Evolutionary conservation across 2,113 vertebrate species (phyloP), one percentile per base, ranked within the genome.

Genomic region (Procavia capensis): DNA sequence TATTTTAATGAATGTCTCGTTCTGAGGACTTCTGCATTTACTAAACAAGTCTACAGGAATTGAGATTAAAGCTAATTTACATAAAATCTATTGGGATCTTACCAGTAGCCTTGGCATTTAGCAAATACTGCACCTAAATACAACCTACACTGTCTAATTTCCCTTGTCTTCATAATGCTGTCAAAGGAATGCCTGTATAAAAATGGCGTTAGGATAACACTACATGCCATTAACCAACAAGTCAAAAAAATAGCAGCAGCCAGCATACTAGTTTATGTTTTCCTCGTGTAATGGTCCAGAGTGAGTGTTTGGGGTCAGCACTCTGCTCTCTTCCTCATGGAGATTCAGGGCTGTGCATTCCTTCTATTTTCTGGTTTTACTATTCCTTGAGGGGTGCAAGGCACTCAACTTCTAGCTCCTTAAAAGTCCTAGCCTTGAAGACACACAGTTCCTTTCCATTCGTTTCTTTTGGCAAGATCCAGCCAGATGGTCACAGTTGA

Each of bases 51-150:
- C n/a, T 81, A 76, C 75, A 79, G 72, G 63, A 89, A 89, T 85
- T 80, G 39, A 84, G 14, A 80, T 84, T n/a, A 68, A 88, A 83
- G n/a, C 29, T 45, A 41, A 57, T 91, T 89, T 87, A 83, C 24
- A 43, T 90, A 29, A 91, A 75, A 34, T n/a, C n/a, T 36, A 29
- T 50, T 61, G n/a, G 22, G 36, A 17, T 70, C 90, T 81, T 90
- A 29, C 76, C 36, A 31, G 19, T 89, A 75, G 34, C 61, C 39
- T 64, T 82, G 6, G 57, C 63, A 47, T 63, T 94, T 95, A 63
- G 75, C 78, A 85, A 78, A 50, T 74, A 80, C 24, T 81, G 3
- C 41, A 47, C 16, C 59, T 80, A 72, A 74, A 84, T 78, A n/a
- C 31, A 81, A 24, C 31, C 13, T 27, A 2, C n/a, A 34, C 20